phyloP scores from a whole-genome alignment of 2,113 vertebrate species.

The Chamaetylas fuelleborni region DNA sequence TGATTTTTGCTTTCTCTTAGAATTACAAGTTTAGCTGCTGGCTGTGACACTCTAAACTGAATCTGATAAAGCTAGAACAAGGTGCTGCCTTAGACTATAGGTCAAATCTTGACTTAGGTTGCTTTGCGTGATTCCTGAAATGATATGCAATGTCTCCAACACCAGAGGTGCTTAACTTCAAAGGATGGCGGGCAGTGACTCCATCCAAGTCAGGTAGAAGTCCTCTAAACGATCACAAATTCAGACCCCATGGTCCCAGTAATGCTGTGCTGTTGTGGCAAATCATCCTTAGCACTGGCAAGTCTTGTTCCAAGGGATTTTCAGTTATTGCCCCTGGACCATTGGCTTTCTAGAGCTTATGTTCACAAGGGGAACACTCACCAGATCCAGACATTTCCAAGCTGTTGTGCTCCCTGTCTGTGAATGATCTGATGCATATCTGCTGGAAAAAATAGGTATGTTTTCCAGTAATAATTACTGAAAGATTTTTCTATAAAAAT shows the following conservation, averaged over 20 bases:
- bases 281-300: neutral
- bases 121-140: neutral
- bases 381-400: neutral
- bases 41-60: neutral
- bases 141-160: neutral
- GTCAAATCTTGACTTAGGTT: neutral
- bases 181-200: neutral
- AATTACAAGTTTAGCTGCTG: neutral
- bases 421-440: neutral
- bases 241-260: neutral
- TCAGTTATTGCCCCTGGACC: neutral
- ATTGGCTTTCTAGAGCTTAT: rapidly evolving
- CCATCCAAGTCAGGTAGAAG: neutral
- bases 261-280: neutral
- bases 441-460: neutral
- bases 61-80: neutral
- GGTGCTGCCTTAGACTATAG: neutral
- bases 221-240: neutral
- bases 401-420: neutral
- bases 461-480: constrained; percentile 21
- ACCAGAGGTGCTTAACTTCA: neutral
- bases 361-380: rapidly evolving
- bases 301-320: neutral
- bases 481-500: constrained; percentile 43
- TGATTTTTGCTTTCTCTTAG: neutral